phyloP scores from a whole-genome alignment of 1,140 invertebrate species.

The Cotesia glomerata region DNA sequence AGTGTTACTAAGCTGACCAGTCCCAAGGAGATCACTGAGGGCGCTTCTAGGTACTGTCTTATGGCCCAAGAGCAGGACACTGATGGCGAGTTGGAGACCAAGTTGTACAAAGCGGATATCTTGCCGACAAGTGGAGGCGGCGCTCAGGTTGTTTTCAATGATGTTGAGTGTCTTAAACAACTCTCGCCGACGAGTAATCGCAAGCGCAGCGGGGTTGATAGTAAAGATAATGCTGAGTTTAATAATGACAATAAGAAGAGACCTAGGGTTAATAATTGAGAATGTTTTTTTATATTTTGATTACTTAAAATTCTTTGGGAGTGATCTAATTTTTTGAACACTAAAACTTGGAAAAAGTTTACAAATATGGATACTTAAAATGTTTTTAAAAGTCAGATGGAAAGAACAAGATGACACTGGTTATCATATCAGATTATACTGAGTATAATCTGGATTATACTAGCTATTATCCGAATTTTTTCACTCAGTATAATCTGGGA shows the following conservation, averaged over 20 bases:
- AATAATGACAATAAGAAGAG: conserved; percentile 43
- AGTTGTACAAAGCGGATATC: conserved; percentile 92
- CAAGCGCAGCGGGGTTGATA: conserved; percentile 51
- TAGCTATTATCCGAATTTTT: no score
- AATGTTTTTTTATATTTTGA: not conserved
- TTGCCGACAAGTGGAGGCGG: conserved; percentile 91
- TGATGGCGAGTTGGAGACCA: conserved; percentile 91
- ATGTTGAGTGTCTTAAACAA: conserved; percentile 91
- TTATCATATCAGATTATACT: no score
- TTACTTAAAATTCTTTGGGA: no score
- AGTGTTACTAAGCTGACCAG: conserved; percentile 81
- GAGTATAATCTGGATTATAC: no score
- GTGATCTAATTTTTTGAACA: no score
- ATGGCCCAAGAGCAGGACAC: conserved; percentile 90
- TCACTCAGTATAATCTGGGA: no score
- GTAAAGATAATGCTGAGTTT: conserved; percentile 29
- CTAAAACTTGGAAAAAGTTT: no score
- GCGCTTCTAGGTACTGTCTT: conserved; percentile 86
- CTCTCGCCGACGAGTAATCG: conserved; percentile 71
- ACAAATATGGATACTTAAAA: no score
- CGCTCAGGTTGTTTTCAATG: conserved; percentile 93
- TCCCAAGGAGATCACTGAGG: conserved; percentile 63
- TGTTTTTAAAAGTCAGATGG: no score
- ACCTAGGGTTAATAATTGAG: conserved; percentile 41
- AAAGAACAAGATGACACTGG: no score